phyloP scores from a whole-genome alignment of 2,888 invertebrate genomes.

The Drosophila buzzatii region DNA sequence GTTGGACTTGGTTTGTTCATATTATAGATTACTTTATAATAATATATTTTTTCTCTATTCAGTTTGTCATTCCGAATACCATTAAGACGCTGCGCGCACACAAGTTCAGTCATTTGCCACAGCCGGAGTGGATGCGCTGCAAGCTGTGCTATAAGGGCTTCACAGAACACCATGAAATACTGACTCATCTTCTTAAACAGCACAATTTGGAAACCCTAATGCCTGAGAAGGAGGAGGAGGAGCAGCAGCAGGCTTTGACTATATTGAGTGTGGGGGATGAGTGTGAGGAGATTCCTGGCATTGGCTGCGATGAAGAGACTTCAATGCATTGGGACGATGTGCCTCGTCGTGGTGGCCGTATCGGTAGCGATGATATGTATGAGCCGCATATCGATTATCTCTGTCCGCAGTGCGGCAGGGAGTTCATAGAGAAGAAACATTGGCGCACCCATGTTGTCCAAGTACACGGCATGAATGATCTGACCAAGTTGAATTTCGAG shows the following conservation, averaged over 20 bases:
- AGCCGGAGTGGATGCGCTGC: conserved; percentile 81
- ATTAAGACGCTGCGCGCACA: conserved; percentile 75
- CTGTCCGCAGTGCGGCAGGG: conserved; percentile 81
- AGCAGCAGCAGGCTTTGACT: conserved; percentile 11
- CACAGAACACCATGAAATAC: conserved; percentile 62
- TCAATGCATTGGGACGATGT: conserved; percentile 51
- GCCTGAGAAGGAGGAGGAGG: conserved; percentile 38
- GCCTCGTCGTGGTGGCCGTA: conserved; percentile 69
- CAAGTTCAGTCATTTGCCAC: conserved; percentile 78
- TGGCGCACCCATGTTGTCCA: conserved; percentile 82
- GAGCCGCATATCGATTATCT: conserved; percentile 81
- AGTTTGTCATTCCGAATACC: conserved; percentile 72
- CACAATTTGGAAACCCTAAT: conserved; percentile 69
- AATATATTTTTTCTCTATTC: background rate
- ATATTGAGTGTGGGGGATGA: conserved; percentile 16
- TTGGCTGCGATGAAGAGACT: conserved; percentile 51
- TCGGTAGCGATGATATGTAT: conserved; percentile 67
- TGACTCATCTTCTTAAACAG: conserved; percentile 69
- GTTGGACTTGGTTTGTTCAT: conserved; percentile 39
- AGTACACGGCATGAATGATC: conserved; percentile 77
- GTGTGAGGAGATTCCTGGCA: conserved; percentile 42
- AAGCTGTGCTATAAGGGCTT: conserved; percentile 78
- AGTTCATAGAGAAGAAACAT: conserved; percentile 78
- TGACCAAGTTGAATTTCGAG: conserved; percentile 77
- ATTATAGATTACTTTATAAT: background rate